Conservation (phyloP, 2,797 vertebrate genomes). For the Propithecus deckenii region DNA sequence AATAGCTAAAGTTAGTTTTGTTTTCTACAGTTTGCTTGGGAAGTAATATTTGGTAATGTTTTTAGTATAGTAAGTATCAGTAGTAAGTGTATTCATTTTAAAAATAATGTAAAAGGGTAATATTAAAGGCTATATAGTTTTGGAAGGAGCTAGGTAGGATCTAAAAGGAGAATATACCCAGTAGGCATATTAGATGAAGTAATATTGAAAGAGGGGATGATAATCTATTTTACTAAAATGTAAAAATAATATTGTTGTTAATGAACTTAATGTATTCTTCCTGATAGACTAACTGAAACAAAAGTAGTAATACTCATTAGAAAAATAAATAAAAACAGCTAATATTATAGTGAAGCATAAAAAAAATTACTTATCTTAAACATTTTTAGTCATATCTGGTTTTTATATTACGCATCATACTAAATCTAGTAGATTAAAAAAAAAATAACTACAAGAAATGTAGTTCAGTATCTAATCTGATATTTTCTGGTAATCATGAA, state of each 20-base stretch:
- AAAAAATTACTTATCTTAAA: not conserved
- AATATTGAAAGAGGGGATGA: not conserved
- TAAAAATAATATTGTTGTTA: not conserved
- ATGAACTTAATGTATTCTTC: not conserved
- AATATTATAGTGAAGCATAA: not conserved
- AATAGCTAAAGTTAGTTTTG: constrained; percentile 13
- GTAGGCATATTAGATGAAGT: not conserved
- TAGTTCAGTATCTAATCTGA: not conserved
- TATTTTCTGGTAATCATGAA: not conserved
- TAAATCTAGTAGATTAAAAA: not conserved
- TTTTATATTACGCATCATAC: not conserved
- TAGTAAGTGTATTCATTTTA: not conserved
- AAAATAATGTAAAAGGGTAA: not conserved
- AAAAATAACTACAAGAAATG: not conserved
- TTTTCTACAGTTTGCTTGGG: not conserved
- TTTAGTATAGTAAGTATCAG: not conserved
- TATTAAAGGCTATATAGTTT: not conserved
- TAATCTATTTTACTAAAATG: not conserved
- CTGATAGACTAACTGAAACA: not conserved
- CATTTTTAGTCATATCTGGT: not conserved
- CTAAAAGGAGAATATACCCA: not conserved
- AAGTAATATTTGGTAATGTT: not conserved
- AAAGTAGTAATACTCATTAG: not conserved
- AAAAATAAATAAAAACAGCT: not conserved
- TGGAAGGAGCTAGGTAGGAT: not conserved